These are phyloP conservation scores for Eulithis testata DNA, from an alignment of 2,888 invertebrate genomes.

Conservation along the genomic window DNA sequence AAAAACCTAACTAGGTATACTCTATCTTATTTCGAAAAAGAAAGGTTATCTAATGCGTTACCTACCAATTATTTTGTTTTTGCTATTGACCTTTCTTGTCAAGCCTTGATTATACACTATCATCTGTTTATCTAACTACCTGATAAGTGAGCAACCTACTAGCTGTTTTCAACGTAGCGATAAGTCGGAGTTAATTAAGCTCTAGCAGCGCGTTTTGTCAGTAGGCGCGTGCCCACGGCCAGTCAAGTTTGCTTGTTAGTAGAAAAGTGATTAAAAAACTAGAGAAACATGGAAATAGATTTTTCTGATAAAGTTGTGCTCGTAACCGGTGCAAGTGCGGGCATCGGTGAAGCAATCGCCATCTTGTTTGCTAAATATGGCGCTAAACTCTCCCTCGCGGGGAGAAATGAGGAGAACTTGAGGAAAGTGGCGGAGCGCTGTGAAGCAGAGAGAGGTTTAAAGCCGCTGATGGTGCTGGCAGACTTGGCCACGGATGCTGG, in stretches of 20 bases:
- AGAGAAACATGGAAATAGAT: conserved; percentile 42
- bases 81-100: too few relatives aligned
- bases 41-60: not conserved
- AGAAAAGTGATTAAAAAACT: not conserved
- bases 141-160: too few relatives aligned
- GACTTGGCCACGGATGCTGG: conserved; percentile 59
- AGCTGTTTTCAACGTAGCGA: too few relatives aligned
- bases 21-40: too few relatives aligned
- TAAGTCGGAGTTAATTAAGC: too few relatives aligned
- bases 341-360: conserved; percentile 55
- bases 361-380: conserved; percentile 51
- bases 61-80: too few relatives aligned
- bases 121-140: too few relatives aligned
- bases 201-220: too few relatives aligned
- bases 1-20: too few relatives aligned
- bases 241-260: too few relatives aligned
- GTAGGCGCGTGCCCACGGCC: too few relatives aligned
- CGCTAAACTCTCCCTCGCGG: conserved; percentile 53
- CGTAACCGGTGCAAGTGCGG: conserved; percentile 60
- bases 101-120: too few relatives aligned
- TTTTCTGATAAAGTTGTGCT: conserved; percentile 56
- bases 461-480: conserved; percentile 50
- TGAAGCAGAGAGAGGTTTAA: conserved; percentile 41
- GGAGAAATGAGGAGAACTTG: conserved; percentile 50
- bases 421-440: conserved; percentile 46